phyloP scores from a whole-genome alignment of 2,113 vertebrate genomes.

The Pedionomus torquatus region DNA sequence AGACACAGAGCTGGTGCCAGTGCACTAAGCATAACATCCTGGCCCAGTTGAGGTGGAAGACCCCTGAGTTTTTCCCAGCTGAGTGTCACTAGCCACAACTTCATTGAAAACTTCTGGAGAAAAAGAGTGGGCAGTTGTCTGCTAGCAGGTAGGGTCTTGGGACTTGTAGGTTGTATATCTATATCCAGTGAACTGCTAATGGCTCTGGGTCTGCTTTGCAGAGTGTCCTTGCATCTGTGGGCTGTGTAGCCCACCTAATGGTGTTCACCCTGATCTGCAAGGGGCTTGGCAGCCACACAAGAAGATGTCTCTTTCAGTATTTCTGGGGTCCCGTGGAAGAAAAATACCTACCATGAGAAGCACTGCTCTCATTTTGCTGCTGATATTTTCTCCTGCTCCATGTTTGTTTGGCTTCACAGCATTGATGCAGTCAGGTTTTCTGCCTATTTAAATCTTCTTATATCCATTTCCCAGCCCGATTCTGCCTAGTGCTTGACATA shows the following conservation, averaged over 20 bases:
- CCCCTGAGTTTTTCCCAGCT: not conserved
- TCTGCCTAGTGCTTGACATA: not conserved
- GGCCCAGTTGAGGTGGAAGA: not conserved
- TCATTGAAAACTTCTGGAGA: not conserved
- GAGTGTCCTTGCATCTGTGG: fast-evolving
- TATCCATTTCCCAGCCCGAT: not conserved
- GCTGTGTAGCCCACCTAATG: not conserved
- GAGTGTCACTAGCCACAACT: not conserved
- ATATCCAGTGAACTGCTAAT: not conserved
- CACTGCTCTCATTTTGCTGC: not conserved
- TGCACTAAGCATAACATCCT: not conserved
- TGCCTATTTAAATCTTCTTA: not conserved
- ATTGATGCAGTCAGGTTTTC: not conserved
- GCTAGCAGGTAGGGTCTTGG: not conserved
- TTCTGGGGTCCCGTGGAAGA: not conserved
- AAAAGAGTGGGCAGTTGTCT: not conserved
- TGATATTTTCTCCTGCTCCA: not conserved
- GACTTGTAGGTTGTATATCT: not conserved
- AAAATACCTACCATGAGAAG: not conserved
- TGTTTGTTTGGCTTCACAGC: not conserved
- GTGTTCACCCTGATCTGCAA: not conserved
- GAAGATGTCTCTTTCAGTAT: not conserved
- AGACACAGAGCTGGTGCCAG: not conserved
- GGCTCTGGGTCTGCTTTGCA: not conserved
- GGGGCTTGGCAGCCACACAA: not conserved